These are phyloP conservation scores for Poecile montanus DNA, from an alignment of 2,797 vertebrate genomes.

Conservation along the genomic window DNA sequence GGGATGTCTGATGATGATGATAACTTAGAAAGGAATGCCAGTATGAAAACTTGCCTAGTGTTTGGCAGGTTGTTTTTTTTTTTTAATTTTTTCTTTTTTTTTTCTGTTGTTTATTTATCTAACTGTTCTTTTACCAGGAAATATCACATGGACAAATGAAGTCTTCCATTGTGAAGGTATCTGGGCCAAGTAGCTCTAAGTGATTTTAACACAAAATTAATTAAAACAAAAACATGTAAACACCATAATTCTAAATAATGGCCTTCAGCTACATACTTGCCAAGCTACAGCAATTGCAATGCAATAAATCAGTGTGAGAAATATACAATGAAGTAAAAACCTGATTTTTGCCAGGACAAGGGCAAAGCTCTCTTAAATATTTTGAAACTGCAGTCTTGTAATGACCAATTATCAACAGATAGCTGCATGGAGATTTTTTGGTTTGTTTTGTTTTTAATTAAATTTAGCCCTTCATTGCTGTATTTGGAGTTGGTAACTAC, in stretches of 20 bases:
- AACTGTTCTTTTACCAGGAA: constrained; percentile 19
- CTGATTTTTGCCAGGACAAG: constrained; percentile 57
- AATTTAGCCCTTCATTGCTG: constrained; percentile 43
- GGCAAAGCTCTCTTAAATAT: constrained; percentile 69
- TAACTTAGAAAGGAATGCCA: constrained; percentile 50
- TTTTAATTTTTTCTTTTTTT: not conserved
- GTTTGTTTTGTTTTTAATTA: constrained; percentile 26
- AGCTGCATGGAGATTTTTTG: not conserved
- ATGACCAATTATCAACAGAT: constrained; percentile 74
- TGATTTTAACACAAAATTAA: constrained; percentile 38
- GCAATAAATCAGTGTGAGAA: constrained; percentile 53
- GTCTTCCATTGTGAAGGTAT: not conserved
- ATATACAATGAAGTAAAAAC: constrained; percentile 49
- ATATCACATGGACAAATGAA: constrained; percentile 16
- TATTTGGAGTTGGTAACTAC: constrained; percentile 19
- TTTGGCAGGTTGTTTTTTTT: not conserved
- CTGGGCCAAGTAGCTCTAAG: constrained; percentile 9
- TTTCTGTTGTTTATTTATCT: not conserved
- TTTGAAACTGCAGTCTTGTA: constrained; percentile 65
- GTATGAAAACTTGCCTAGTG: constrained; percentile 23
- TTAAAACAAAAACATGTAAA: constrained; percentile 52
- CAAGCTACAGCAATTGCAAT: constrained; percentile 47
- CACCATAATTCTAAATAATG: constrained; percentile 34
- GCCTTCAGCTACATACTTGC: constrained; percentile 42
- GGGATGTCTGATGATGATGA: constrained; percentile 41